Conservation (phyloP, 2,113 vertebrate genomes). For the Apodemus speciosus region DNA sequence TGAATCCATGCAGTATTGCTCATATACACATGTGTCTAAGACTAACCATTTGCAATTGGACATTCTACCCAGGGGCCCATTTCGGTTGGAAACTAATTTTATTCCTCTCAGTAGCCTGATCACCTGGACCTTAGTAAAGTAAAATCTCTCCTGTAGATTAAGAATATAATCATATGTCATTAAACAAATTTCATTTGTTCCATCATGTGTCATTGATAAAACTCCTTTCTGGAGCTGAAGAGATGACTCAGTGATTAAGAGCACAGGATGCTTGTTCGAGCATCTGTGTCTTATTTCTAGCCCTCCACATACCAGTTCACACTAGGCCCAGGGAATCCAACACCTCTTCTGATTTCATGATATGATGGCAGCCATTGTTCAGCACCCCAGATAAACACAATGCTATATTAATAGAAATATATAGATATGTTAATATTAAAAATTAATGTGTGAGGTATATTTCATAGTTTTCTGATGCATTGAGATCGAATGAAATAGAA, state of each 20-base stretch:
- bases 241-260: neutral
- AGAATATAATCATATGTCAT: neutral
- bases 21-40: neutral
- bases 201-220: neutral
- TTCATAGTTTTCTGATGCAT: neutral
- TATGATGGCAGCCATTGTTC: neutral
- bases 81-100: no score
- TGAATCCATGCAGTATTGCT: neutral
- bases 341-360: neutral
- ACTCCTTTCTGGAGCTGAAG: neutral
- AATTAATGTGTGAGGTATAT: neutral
- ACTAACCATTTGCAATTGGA: neutral
- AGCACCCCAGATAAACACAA: neutral
- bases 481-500: slow-evolving; percentile 9
- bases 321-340: no score
- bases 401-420: neutral
- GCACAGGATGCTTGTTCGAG: neutral
- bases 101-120: neutral
- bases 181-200: neutral
- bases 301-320: neutral
- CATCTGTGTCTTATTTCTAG: neutral
- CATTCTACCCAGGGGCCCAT: no score
- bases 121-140: neutral
- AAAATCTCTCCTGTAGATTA: neutral
- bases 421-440: neutral